Conservation (phyloP, 2,113 vertebrate genomes). For the Thymallus thymallus region DNA sequence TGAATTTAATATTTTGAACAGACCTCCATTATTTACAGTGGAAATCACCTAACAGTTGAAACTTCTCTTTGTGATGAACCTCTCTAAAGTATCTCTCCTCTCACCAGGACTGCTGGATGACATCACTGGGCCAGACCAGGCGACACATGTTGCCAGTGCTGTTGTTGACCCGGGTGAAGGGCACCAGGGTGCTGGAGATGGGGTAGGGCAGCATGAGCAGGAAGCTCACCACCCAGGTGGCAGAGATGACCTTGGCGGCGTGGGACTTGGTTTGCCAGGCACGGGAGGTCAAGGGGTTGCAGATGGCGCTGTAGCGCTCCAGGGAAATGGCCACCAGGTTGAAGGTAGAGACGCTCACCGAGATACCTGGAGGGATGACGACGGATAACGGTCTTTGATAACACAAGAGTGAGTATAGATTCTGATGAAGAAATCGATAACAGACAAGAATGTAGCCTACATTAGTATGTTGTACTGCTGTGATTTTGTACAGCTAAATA, state of each 20-base stretch:
- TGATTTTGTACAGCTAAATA: background rate
- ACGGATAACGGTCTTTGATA: too few relatives aligned
- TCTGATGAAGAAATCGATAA: too few relatives aligned
- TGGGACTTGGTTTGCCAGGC: slow-evolving; percentile 98
- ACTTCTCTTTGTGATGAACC: too few relatives aligned
- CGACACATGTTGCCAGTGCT: slow-evolving; percentile 93
- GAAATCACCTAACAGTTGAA: too few relatives aligned
- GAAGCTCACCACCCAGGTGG: slow-evolving; percentile 89
- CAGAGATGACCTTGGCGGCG: slow-evolving; percentile 88
- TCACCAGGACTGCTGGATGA: slow-evolving; percentile 93
- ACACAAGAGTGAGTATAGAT: too few relatives aligned
- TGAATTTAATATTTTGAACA: too few relatives aligned
- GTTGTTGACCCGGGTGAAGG: slow-evolving; percentile 88
- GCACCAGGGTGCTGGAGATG: slow-evolving; percentile 87
- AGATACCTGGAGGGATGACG: slow-evolving; percentile 77
- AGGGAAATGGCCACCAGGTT: slow-evolving; percentile 95
- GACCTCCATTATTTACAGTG: too few relatives aligned
- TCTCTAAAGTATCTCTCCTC: slow-evolving; percentile 23
- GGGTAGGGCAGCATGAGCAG: slow-evolving; percentile 93
- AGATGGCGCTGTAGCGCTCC: slow-evolving; percentile 96
- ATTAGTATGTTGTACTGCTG: background rate
- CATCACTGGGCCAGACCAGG: slow-evolving; percentile 83
- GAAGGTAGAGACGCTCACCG: slow-evolving; percentile 94
- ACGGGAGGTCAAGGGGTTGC: slow-evolving; percentile 90
- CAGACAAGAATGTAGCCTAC: too few relatives aligned